These are phyloP conservation scores for Talpa occidentalis DNA, from an alignment of 2,113 vertebrate genomes.

Conservation along the genomic window DNA sequence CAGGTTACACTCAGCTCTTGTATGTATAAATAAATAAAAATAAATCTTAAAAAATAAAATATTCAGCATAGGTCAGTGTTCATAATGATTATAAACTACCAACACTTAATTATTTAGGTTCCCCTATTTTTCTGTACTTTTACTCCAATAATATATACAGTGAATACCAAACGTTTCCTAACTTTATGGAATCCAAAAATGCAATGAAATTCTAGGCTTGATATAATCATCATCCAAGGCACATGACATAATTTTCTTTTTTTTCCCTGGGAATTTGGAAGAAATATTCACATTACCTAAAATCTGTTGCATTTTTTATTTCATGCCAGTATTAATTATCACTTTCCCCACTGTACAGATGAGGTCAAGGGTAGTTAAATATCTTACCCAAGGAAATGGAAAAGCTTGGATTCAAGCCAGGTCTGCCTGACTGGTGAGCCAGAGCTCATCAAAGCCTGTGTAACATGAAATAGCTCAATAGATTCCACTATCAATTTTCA, in stretches of 20 bases:
- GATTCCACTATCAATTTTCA: background rate
- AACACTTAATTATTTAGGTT: background rate
- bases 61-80: background rate
- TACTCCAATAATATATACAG: background rate
- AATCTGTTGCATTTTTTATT: background rate
- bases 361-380: background rate
- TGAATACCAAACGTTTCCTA: background rate
- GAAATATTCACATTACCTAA: background rate
- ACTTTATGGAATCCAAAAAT: conserved; percentile 12
- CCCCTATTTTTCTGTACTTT: background rate
- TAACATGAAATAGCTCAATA: background rate
- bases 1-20: too few species aligned
- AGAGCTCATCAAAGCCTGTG: background rate
- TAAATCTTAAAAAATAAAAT: too few species aligned
- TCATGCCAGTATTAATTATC: background rate
- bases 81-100: background rate
- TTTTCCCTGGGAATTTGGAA: background rate
- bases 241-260: background rate
- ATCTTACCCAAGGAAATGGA: background rate
- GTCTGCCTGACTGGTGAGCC: background rate
- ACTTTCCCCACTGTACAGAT: background rate
- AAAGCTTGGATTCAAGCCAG: background rate
- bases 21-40: too few species aligned
- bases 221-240: background rate
- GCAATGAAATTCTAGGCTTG: background rate